phyloP scores from a whole-genome alignment of 2,113 vertebrate species.

The Callocephalon fimbriatum region DNA sequence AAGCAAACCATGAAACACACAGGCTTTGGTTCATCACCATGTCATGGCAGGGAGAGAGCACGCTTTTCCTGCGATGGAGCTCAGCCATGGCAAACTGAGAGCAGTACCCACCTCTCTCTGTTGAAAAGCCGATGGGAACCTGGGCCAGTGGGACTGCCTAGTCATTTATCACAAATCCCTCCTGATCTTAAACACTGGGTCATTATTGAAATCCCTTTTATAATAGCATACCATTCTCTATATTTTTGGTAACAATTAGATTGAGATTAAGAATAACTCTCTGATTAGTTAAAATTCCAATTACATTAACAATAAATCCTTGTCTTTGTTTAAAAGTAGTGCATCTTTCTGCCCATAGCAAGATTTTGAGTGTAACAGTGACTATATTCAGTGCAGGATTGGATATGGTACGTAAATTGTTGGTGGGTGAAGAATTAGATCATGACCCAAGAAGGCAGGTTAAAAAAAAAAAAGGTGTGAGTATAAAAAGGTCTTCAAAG shows the following conservation, averaged over 20 bases:
- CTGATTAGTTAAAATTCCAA: background rate
- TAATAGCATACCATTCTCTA: background rate
- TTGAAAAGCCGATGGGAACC: accelerated
- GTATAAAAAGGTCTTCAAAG: background rate
- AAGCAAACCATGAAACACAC: accelerated
- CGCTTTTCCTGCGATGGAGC: accelerated
- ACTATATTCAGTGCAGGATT: background rate
- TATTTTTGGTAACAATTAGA: background rate
- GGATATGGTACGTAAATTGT: background rate
- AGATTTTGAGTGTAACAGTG: background rate
- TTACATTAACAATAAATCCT: background rate
- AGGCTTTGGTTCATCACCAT: background rate
- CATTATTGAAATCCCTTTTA: background rate
- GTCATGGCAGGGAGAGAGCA: accelerated
- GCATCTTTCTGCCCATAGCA: background rate
- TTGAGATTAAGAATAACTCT: background rate
- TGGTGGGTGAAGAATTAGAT: background rate
- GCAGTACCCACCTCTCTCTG: accelerated
- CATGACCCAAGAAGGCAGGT: accelerated
- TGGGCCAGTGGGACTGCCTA: accelerated
- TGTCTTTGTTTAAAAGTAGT: background rate
- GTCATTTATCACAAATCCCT: accelerated
- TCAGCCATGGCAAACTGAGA: background rate
- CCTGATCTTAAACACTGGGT: background rate
- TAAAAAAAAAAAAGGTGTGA: background rate